A percentile compares a stretch with the other conserved stretches of the same genome.
These are phyloP conservation scores for Yoshiicerus persimilis DNA, from an alignment of 1,140 invertebrate species.

Conservation along the genomic window DNA sequence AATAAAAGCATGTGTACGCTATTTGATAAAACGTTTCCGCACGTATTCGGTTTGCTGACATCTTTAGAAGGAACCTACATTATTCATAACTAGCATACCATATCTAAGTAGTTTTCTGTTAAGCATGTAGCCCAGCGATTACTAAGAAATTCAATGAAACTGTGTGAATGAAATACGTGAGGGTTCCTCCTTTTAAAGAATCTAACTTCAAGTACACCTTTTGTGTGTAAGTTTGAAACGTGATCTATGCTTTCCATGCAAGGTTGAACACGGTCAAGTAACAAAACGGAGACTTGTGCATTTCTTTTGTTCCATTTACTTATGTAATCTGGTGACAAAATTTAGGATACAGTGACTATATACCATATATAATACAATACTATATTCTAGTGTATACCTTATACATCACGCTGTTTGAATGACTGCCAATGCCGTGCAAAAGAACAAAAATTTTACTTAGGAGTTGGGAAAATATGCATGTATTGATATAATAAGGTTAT, in stretches of 20 bases:
- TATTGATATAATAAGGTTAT: too few species aligned
- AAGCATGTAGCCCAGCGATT: not conserved
- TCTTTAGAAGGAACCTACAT: not conserved
- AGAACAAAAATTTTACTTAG: too few species aligned
- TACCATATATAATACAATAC: not conserved
- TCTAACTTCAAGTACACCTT: not conserved
- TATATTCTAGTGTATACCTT: not conserved
- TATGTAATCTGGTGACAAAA: not conserved
- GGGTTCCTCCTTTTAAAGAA: not conserved
- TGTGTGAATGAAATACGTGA: not conserved
- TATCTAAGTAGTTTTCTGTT: not conserved
- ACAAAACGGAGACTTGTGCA: slow-evolving; percentile 8
- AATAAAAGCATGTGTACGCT: not conserved
- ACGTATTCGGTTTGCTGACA: not conserved
- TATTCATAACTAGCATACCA: not conserved
- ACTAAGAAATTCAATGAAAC: not conserved
- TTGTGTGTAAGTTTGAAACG: not conserved
- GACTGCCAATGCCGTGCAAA: too few species aligned
- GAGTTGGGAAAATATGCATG: too few species aligned
- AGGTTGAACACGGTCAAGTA: slow-evolving; percentile 15
- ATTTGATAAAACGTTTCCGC: not conserved
- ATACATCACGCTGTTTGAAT: not conserved
- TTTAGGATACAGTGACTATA: not conserved
- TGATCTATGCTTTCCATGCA: not conserved
- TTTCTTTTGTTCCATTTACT: not conserved